Conservation (phyloP, 2,888 invertebrate genomes). For the Oeneis ivallda region DNA sequence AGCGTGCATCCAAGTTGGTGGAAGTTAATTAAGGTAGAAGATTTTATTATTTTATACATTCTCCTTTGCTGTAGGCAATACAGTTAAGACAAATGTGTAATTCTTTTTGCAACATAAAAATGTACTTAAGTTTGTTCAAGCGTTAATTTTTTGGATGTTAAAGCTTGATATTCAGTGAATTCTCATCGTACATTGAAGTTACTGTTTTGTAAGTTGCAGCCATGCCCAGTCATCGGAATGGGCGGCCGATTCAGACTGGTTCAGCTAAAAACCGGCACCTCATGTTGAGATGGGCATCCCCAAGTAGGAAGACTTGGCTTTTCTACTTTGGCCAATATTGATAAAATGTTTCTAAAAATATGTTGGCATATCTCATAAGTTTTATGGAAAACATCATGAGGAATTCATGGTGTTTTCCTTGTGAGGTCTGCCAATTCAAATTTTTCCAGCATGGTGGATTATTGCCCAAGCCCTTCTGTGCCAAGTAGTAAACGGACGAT, state of each 20-base stretch:
- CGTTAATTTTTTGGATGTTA: neutral
- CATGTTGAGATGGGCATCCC: too few species aligned
- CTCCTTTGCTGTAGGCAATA: neutral
- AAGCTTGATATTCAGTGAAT: neutral
- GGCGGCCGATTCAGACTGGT: too few species aligned
- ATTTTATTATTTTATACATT: constrained; percentile 2
- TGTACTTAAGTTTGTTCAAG: neutral
- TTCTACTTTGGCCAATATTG: neutral
- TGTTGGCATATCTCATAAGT: too few species aligned
- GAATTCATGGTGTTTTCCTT: too few species aligned
- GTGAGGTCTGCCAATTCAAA: too few species aligned
- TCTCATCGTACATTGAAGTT: neutral
- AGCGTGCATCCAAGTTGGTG: constrained; percentile 7
- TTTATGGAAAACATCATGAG: too few species aligned
- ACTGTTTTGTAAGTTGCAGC: too few species aligned
- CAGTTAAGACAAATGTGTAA: neutral
- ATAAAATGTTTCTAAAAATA: neutral
- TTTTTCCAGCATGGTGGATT: too few species aligned
- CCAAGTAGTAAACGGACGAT: too few species aligned
- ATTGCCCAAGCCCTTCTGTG: too few species aligned
- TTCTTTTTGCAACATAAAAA: neutral
- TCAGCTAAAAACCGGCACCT: too few species aligned
- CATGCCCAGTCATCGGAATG: too few species aligned
- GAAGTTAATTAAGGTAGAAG: constrained; percentile 18
- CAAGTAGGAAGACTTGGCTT: neutral